These are phyloP conservation scores for Pantherophis vulpinus DNA, from an alignment of 2,797 vertebrate genomes.

Conservation along the genomic window DNA sequence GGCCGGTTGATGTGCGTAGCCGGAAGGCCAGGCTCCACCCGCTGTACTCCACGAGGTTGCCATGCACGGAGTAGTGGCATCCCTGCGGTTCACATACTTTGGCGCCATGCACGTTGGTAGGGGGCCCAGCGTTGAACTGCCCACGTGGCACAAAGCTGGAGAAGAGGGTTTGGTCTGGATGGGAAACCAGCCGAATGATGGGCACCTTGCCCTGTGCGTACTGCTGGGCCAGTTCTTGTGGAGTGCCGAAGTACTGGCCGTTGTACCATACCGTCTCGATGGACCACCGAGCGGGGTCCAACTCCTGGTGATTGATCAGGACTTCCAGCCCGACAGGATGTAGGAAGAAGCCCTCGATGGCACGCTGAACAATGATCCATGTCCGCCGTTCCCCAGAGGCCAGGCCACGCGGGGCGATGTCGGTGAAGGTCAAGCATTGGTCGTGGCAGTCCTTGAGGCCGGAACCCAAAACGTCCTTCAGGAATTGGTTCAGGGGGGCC, in stretches of 20 bases:
- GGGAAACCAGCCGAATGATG: slow-evolving; percentile 64
- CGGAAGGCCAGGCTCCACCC: slow-evolving; percentile 90
- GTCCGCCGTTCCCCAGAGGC: slow-evolving; percentile 80
- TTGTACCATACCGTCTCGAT: slow-evolving; percentile 90
- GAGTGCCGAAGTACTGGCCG: slow-evolving; percentile 78
- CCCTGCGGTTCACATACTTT: slow-evolving; percentile 83
- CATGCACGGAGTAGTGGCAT: slow-evolving; percentile 75
- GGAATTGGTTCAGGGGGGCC: slow-evolving; percentile 71
- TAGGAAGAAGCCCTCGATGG: slow-evolving; percentile 86
- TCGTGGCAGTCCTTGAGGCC: slow-evolving; percentile 74
- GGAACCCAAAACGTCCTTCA: slow-evolving; percentile 80
- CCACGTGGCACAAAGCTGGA: slow-evolving; percentile 84
- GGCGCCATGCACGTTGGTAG: slow-evolving; percentile 71
- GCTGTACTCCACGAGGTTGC: slow-evolving; percentile 81
- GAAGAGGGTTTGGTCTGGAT: slow-evolving; percentile 55
- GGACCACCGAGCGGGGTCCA: slow-evolving; percentile 75
- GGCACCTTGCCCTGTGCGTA: slow-evolving; percentile 73
- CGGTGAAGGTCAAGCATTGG: slow-evolving; percentile 83
- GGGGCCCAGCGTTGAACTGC: slow-evolving; percentile 68
- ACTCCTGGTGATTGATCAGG: slow-evolving; percentile 81
- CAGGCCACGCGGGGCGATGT: slow-evolving; percentile 84
- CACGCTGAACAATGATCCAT: slow-evolving; percentile 88
- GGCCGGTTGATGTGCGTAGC: slow-evolving; percentile 82
- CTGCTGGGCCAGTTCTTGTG: slow-evolving; percentile 76
- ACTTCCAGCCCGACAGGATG: slow-evolving; percentile 91